Evolutionary conservation across 2,888 invertebrate species (phyloP), one percentile per base, ranked within the genome.

Genomic region (Theretra japonica): DNA sequence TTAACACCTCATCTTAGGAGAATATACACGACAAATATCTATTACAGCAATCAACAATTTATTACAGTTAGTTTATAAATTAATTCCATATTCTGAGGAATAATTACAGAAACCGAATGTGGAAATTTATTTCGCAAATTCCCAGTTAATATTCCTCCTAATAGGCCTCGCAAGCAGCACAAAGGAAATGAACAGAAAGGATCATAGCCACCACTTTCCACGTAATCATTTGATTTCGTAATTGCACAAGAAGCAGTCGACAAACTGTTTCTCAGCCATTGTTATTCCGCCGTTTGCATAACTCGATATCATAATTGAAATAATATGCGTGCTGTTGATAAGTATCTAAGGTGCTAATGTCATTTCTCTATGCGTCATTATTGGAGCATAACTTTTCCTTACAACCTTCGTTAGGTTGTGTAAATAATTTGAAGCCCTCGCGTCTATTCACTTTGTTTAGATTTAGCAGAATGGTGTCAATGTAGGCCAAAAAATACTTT

Each of bases 261-360:
- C 57, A 72, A 69, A 59, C 50, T 60, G 53, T 23, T 50, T 72
- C 71, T 59, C 60, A 69, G 69, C 69, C 69, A 72, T 72, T 72
- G 72, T 72, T 59, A 57, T 72, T 60, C 23, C 15, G 19, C 33
- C 53, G 15, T 69, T 72, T 72, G 53, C 69, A 69, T 69, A 69
- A 72, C 72, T 53, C 30, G 15, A 69, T 72, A 62, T 72, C 72
- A 72, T 72, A 72, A 69, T 53, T 62, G 68, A 23, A 48, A 68
- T 65, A 65, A 71, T 28, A 65, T 65, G 65, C 53, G 60, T 41
- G 56, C 23, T n/a, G 21, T 48, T 65, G 65, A 65, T 65, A 65
- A 48, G 65, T 23, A 33, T 65, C 23, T 65, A 48, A 23, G 41
- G 62, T 62, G 21, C 11, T 33, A 62, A 21, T 33, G 21, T 41